A percentile compares a stretch with the other conserved stretches of the same genome.
Conservation (phyloP, 2,797 vertebrate species). For the Phyllotis vaccarum region DNA sequence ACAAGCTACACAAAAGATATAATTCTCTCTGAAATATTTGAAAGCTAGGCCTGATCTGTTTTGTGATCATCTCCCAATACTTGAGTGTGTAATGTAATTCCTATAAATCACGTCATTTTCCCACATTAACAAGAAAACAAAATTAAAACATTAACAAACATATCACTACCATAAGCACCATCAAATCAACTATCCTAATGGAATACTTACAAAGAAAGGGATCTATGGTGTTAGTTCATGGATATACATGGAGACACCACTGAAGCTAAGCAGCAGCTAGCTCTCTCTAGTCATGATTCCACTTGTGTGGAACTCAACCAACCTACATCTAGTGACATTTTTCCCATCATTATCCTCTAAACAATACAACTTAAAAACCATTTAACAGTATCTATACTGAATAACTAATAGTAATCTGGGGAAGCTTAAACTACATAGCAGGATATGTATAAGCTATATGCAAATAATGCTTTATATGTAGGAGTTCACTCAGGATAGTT, state of each 20-base stretch:
- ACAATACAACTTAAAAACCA: background rate
- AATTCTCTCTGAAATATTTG: background rate
- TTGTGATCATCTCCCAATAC: background rate
- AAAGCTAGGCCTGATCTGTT: background rate
- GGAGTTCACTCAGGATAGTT: background rate
- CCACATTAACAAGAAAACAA: background rate
- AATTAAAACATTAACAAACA: slow-evolving; percentile 9
- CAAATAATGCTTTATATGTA: background rate
- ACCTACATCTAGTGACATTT: background rate
- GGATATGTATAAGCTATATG: background rate
- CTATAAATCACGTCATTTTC: background rate
- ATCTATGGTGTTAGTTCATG: background rate
- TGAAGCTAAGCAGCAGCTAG: background rate
- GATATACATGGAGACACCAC: too few relatives aligned
- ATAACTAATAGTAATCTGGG: background rate
- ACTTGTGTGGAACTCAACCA: background rate
- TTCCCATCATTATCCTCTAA: background rate
- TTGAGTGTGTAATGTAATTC: background rate
- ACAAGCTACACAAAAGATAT: background rate
- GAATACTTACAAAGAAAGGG: background rate
- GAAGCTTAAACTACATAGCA: background rate
- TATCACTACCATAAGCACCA: background rate
- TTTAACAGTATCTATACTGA: background rate
- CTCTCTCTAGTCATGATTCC: background rate
- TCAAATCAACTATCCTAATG: background rate